Evolutionary conservation across 2,113 vertebrate species (phyloP).

Genomic region (Casuarius casuarius): DNA sequence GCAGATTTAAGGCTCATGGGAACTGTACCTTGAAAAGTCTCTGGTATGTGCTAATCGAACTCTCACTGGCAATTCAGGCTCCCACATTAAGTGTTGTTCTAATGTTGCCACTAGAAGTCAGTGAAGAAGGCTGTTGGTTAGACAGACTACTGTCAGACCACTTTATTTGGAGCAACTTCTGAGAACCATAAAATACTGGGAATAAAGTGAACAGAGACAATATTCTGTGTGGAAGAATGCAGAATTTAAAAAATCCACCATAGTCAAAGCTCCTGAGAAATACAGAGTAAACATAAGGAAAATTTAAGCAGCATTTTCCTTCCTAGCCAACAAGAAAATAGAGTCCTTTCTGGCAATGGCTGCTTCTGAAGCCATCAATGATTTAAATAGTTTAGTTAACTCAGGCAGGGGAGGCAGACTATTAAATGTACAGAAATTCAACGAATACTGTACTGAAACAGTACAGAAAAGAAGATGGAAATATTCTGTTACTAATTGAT

Average conservation of each 20-base stretch:
- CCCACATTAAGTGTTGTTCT: background rate
- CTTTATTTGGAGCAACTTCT: background rate
- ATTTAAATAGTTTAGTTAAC: background rate
- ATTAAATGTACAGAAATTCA: background rate
- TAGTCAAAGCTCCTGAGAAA: background rate
- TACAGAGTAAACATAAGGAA: background rate
- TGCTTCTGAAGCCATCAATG: background rate
- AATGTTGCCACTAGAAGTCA: background rate
- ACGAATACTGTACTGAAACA: background rate
- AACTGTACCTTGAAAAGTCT: background rate
- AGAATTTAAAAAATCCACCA: background rate
- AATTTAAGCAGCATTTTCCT: background rate
- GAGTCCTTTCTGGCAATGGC: background rate
- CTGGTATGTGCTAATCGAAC: background rate
- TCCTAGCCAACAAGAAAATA: background rate
- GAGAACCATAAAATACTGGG: background rate
- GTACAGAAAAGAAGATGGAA: background rate
- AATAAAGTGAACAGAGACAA: background rate
- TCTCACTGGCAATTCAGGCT: background rate
- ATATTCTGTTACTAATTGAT: background rate
- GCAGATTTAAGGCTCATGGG: background rate
- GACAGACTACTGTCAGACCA: background rate
- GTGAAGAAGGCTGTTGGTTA: background rate
- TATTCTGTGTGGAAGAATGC: background rate
- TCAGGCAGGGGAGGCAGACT: background rate